These are phyloP conservation scores for Hemiscyllium ocellatum DNA, from an alignment of 2,113 vertebrate species.

Conservation along the genomic window DNA sequence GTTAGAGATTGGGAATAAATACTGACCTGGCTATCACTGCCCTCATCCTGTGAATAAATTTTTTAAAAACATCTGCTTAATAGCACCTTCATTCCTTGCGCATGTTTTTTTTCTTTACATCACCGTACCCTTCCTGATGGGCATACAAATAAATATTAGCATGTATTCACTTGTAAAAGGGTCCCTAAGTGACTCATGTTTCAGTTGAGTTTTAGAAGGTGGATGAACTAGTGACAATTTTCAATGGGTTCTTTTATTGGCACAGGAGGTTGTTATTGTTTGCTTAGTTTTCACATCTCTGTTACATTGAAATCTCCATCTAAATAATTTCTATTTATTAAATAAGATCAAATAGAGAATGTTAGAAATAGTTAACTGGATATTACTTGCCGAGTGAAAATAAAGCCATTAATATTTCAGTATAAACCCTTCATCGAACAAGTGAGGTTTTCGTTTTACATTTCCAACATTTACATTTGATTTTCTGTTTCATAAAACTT, in stretches of 20 bases:
- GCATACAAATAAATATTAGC: not conserved
- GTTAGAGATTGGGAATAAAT: too few relatives aligned
- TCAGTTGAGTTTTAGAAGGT: not conserved
- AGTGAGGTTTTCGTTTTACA: not conserved
- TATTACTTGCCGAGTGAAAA: not conserved
- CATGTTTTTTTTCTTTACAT: not conserved
- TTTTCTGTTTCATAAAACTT: not conserved
- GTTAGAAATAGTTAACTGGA: not conserved
- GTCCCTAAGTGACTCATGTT: not conserved
- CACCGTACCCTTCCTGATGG: not conserved
- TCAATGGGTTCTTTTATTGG: not conserved
- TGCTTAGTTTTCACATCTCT: not conserved
- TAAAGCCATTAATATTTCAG: not conserved
- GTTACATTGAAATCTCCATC: not conserved
- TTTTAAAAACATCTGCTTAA: not conserved
- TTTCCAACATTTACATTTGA: not conserved
- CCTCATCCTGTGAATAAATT: too few relatives aligned
- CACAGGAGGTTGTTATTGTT: not conserved
- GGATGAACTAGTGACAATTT: not conserved
- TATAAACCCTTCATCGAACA: not conserved
- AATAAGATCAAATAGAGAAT: not conserved
- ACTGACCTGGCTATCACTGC: too few relatives aligned
- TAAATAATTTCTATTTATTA: not conserved
- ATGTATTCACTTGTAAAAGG: not conserved
- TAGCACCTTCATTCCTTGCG: not conserved